A percentile compares a stretch with the other conserved stretches of the same genome.
phyloP scores from a whole-genome alignment of 2,888 invertebrate genomes.

The Drosophila tripunctata region DNA sequence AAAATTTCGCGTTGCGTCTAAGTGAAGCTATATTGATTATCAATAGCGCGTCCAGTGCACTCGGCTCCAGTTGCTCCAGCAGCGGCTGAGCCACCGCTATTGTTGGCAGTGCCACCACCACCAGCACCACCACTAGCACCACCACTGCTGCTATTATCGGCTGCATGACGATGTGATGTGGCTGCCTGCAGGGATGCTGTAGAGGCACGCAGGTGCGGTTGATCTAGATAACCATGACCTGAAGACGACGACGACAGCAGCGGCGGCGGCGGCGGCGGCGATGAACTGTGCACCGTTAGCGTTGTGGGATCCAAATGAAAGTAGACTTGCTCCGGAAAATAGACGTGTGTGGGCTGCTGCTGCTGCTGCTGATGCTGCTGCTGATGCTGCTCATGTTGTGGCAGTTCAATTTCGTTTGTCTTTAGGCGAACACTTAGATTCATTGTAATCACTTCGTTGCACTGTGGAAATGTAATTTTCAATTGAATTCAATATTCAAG shows the following conservation, averaged over 20 bases:
- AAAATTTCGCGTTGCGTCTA: conserved; percentile 73
- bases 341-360: conserved; percentile 73
- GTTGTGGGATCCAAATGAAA: conserved; percentile 75
- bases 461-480: conserved; percentile 83
- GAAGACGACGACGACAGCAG: too few species aligned
- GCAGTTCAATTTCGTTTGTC: conserved; percentile 84
- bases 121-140: conserved; percentile 21
- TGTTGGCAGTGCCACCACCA: conserved; percentile 2
- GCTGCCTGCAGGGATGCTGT: conserved; percentile 73
- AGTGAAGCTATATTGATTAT: conserved; percentile 93
- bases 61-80: conserved; percentile 41
- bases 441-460: conserved; percentile 84
- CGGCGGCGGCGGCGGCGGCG: too few species aligned
- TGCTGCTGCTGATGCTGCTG: too few species aligned
- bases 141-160: conserved; percentile 12
- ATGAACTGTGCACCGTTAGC: conserved; percentile 62
- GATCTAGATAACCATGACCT: conserved; percentile 62
- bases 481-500: too few species aligned
- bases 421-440: conserved; percentile 84
- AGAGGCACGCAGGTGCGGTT: conserved; percentile 74
- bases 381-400: conserved; percentile 82
- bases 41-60: conserved; percentile 87
- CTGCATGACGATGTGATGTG: conserved; percentile 48
- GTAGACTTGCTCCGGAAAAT: conserved; percentile 75
- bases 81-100: conserved; percentile 4